phyloP scores from a whole-genome alignment of 2,797 vertebrate species.

The Limosa lapponica region DNA sequence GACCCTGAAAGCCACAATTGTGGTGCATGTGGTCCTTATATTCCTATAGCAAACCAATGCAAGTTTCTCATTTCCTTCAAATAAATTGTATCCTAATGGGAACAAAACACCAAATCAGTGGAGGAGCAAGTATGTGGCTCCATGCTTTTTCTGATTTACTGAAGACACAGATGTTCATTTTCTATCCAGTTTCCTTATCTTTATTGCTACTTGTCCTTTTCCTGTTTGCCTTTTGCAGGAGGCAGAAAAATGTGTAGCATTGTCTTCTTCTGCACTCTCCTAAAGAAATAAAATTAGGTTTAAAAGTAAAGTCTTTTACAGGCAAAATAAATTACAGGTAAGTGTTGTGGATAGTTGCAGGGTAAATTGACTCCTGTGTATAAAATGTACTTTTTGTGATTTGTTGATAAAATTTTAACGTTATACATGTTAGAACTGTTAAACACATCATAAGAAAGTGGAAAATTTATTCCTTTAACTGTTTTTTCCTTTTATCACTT shows the following conservation, averaged over 20 bases:
- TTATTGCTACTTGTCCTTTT: not conserved
- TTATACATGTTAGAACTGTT: constrained; percentile 71
- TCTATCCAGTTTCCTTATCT: not conserved
- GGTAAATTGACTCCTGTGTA: constrained; percentile 76
- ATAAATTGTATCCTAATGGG: not conserved
- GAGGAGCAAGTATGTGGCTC: not conserved
- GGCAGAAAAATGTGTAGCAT: not conserved
- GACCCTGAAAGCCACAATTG: not conserved
- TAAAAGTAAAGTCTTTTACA: constrained; percentile 69
- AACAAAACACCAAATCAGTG: not conserved
- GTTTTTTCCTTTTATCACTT: not conserved
- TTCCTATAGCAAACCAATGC: not conserved
- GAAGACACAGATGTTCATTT: not conserved
- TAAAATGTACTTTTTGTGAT: constrained; percentile 67
- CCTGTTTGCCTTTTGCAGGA: not conserved
- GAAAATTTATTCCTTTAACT: constrained; percentile 14
- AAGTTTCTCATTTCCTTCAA: not conserved
- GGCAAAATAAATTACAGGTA: constrained; percentile 70
- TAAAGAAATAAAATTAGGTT: constrained; percentile 61
- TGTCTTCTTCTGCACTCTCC: not conserved
- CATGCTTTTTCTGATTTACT: not conserved
- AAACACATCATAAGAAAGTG: constrained; percentile 46
- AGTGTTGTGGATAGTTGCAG: constrained; percentile 51
- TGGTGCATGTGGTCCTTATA: not conserved
- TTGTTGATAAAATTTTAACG: constrained; percentile 77